Conservation (phyloP, 2,113 vertebrate species). For the Sylvilagus bachmani region DNA sequence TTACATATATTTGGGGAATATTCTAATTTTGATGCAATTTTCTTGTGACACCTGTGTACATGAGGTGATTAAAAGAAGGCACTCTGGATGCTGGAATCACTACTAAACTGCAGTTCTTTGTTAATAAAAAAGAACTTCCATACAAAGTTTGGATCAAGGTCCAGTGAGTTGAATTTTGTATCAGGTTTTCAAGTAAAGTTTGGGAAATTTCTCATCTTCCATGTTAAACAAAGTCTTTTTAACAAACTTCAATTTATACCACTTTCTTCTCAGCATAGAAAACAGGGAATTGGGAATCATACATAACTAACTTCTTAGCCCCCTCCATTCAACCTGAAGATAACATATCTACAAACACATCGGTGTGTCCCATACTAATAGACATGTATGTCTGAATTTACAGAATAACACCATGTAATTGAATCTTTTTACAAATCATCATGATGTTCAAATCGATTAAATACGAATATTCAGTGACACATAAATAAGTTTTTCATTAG, state of each 20-base stretch:
- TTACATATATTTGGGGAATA: slow-evolving; percentile 20
- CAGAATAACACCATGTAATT: neutral
- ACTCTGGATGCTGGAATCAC: neutral
- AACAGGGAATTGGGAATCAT: slow-evolving; percentile 32
- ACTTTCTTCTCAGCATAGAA: neutral
- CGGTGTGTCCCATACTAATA: neutral
- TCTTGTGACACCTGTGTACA: neutral
- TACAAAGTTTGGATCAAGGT: neutral
- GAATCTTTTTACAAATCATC: slow-evolving; percentile 13
- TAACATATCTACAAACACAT: neutral
- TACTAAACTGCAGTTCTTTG: neutral
- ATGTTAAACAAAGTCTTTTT: slow-evolving; percentile 38
- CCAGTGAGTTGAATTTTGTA: neutral
- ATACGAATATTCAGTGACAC: neutral
- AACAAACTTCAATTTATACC: slow-evolving; percentile 26
- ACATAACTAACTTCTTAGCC: neutral
- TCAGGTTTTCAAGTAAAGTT: neutral
- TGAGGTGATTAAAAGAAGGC: neutral
- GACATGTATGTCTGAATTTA: neutral
- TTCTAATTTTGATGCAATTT: neutral
- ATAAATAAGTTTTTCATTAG: slow-evolving; percentile 35
- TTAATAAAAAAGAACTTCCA: slow-evolving; percentile 6
- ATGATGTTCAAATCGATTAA: slow-evolving; percentile 27
- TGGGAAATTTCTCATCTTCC: neutral
- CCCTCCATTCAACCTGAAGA: slow-evolving; percentile 11